These are phyloP conservation scores for Drosophila basisetae DNA, from an alignment of 2,888 invertebrate genomes.

Conservation along the genomic window DNA sequence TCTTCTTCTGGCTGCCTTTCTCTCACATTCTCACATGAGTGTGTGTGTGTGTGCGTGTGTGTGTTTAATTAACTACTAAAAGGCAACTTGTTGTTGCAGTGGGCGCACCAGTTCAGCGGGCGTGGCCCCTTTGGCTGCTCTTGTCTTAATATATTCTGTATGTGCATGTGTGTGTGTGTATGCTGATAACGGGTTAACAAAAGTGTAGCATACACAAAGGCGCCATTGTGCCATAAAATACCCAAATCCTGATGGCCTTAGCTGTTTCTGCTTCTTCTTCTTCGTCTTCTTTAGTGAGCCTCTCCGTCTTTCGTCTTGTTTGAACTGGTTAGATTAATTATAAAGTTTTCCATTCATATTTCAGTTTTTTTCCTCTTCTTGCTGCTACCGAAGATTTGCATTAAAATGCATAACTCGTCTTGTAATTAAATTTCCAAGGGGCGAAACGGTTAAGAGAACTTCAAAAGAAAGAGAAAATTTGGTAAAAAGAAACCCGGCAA, in stretches of 20 bases:
- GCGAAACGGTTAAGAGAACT: background rate
- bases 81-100: constrained; percentile 77
- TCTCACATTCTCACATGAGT: background rate
- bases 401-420: constrained; percentile 70
- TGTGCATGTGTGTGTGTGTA: constrained; percentile 16
- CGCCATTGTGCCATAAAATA: constrained; percentile 76
- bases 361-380: constrained; percentile 21
- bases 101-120: constrained; percentile 57
- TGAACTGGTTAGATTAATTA: constrained; percentile 64
- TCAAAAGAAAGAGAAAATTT: background rate
- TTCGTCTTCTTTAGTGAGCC: constrained; percentile 5
- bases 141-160: constrained; percentile 41
- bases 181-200: constrained; percentile 71
- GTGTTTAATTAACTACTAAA: constrained; percentile 78
- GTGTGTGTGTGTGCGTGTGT: constrained; percentile 18
- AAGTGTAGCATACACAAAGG: constrained; percentile 81
- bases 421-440: constrained; percentile 51
- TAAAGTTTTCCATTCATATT: constrained; percentile 64
- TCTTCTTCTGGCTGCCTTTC: constrained; percentile 22
- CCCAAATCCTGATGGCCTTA: constrained; percentile 67
- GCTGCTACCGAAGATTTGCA: constrained; percentile 45
- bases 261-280: constrained; percentile 21
- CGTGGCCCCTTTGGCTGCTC: constrained; percentile 47
- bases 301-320: background rate
- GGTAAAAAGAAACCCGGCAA: background rate